These are phyloP conservation scores for Hecatera dysodea DNA, from an alignment of 2,888 invertebrate genomes.

Conservation along the genomic window DNA sequence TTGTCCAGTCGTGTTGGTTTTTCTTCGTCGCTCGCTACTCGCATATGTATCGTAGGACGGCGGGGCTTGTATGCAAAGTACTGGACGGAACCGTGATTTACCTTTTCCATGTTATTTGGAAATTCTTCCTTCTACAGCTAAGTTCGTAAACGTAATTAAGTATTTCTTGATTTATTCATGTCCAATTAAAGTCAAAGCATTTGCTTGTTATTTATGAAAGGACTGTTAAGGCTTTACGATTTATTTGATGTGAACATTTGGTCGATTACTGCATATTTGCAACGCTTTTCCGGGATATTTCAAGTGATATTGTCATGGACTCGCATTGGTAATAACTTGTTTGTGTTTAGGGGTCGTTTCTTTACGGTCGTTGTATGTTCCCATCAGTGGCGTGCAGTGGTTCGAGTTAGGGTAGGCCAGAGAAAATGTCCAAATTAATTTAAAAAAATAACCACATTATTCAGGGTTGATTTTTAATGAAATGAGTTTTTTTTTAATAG, in stretches of 20 bases:
- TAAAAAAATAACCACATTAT: too few relatives aligned
- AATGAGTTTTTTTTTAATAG: too few relatives aligned
- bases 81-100: slow-evolving; percentile 28
- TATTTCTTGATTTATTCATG: slow-evolving; percentile 62
- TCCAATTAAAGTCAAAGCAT: slow-evolving; percentile 57
- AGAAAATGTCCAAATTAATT: too few relatives aligned
- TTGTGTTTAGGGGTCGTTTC: slow-evolving; percentile 12
- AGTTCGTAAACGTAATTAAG: slow-evolving; percentile 53
- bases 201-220: slow-evolving; percentile 54
- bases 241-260: slow-evolving; percentile 49
- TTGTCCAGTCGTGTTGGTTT: slow-evolving; percentile 61
- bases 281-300: slow-evolving; percentile 22
- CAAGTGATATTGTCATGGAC: slow-evolving; percentile 14
- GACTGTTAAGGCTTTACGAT: slow-evolving; percentile 49
- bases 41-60: slow-evolving; percentile 44
- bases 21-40: slow-evolving; percentile 46
- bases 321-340: slow-evolving; percentile 22
- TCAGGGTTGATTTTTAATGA: too few relatives aligned
- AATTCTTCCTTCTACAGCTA: slow-evolving; percentile 39
- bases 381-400: too few relatives aligned
- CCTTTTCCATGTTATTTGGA: slow-evolving; percentile 40
- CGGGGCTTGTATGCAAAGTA: slow-evolving; percentile 50
- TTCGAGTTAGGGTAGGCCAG: too few relatives aligned
- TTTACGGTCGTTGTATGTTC: slow-evolving; percentile 26
- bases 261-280: slow-evolving; percentile 40